Conservation (phyloP, 1,140 invertebrate species). For the Venturia canescens region DNA sequence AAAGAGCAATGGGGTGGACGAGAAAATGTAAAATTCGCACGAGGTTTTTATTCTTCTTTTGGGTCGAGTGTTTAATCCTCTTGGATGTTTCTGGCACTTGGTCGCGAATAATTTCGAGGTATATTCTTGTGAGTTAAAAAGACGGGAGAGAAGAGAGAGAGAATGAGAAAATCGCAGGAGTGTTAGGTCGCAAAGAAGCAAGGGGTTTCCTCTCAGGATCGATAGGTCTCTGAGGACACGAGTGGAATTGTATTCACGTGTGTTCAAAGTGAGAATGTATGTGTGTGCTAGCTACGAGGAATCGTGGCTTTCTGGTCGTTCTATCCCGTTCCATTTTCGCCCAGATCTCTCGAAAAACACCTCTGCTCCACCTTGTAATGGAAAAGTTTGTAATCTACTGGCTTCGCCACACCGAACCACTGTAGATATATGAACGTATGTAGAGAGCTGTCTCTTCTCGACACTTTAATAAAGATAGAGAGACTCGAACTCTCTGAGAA, state of each 20-base stretch:
- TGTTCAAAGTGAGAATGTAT: neutral
- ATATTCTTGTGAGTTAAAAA: slow-evolving; percentile 28
- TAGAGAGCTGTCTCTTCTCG: neutral
- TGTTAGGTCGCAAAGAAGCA: neutral
- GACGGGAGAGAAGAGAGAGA: slow-evolving; percentile 11
- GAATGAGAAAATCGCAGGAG: neutral
- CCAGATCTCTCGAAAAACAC: slow-evolving; percentile 33
- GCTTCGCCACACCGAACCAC: neutral
- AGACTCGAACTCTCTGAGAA: neutral
- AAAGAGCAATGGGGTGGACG: slow-evolving; percentile 8
- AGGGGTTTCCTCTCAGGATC: slow-evolving; percentile 37
- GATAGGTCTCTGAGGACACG: slow-evolving; percentile 32
- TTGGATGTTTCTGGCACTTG: slow-evolving; percentile 6
- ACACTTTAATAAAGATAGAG: neutral
- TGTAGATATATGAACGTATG: neutral
- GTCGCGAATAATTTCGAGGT: slow-evolving; percentile 32
- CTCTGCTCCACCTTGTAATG: slow-evolving; percentile 35
- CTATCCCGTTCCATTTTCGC: slow-evolving; percentile 16
- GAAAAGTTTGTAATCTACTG: slow-evolving; percentile 46
- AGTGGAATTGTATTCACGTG: neutral
- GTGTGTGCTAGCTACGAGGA: neutral
- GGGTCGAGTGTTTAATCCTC: slow-evolving; percentile 39
- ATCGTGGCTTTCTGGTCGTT: neutral
- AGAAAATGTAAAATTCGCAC: neutral
- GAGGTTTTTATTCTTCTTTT: slow-evolving; percentile 19